Base-by-base conservation (phyloP, 1,140 invertebrate genomes). In the Temnothorax curvispinosus region DNA sequence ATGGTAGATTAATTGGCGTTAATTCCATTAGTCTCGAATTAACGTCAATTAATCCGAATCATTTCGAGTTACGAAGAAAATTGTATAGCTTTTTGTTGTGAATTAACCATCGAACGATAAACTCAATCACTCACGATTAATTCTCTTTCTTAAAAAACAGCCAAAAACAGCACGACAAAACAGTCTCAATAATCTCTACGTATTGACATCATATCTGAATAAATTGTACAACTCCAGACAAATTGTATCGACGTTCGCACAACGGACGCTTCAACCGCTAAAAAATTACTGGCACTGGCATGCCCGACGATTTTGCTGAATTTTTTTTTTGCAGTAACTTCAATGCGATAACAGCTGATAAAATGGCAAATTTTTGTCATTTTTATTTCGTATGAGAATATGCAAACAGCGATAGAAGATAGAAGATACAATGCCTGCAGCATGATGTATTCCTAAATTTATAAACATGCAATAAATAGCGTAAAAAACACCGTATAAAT, bases 221-320 rank as follows among this genome's bases (percentile, higher is more conserved):
- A 78, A 78, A 65, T 38, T 44, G 1, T 47, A 1, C 13, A 50
- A 78, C 11, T 3, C n/a, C 27, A 13, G 21, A 54, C 35, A 35
- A 56, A 35, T 64, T 41, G 27, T 35, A 64, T 62, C 18, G 11
- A 77, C 41, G 27, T 62, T 50, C 18, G n/a, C 27, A 27, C 58
- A 64, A 9, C 35, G 21, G 15, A 47, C 18, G 8, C 58, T n/a
- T 78, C 11, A 18, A 78, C 27, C 27, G 27, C 44, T 32, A 35
- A 18, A 78, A 78, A 64, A 78, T 65, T 11, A 78, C 41, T 65
- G 76, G 44, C 18, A 78, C 41, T 65, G 76, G 44, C 18, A 21
- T 35, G 3, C 47, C 44, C 9, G 27, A 2, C 41, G 27, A 13
- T 62, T 64, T 32, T 47, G 56, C 27, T 9, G 15, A 18, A 64